These are phyloP conservation scores for Scylla paramamosain DNA, from an alignment of 1,140 invertebrate species.

Conservation along the genomic window DNA sequence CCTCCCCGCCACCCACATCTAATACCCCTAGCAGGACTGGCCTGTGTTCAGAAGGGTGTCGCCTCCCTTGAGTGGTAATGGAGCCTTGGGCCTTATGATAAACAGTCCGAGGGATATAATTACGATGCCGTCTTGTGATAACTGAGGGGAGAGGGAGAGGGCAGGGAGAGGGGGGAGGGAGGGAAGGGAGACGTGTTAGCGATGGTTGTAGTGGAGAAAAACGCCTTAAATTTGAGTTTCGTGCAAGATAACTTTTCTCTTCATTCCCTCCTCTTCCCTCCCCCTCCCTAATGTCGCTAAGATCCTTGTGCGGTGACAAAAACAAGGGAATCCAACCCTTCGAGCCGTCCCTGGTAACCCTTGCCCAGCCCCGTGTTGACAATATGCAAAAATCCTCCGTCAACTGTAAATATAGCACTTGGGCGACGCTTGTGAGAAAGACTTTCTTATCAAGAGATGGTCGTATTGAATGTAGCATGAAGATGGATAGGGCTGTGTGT, in stretches of 20 bases:
- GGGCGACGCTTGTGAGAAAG: conserved; percentile 57
- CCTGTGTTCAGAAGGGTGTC: conserved; percentile 30
- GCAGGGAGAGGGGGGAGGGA: not conserved
- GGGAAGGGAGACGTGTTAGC: not conserved
- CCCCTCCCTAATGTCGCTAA: conserved; percentile 31
- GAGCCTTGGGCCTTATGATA: conserved; percentile 43
- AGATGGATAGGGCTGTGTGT: conserved; percentile 32
- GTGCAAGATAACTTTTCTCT: conserved; percentile 12
- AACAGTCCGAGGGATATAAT: conserved; percentile 53
- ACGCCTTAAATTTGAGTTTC: conserved; percentile 35
- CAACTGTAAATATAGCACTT: conserved; percentile 63
- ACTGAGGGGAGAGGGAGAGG: conserved; percentile 19
- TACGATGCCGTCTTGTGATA: conserved; percentile 52
- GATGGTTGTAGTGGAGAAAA: conserved; percentile 57
- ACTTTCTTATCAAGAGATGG: conserved; percentile 61
- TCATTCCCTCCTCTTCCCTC: not conserved
- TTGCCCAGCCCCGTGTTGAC: conserved; percentile 51
- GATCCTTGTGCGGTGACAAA: conserved; percentile 25
- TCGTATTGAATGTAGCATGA: conserved; percentile 57
- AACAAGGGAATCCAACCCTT: conserved; percentile 1
- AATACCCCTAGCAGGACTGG: conserved; percentile 27
- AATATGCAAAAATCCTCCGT: conserved; percentile 62
- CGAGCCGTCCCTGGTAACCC: not conserved
- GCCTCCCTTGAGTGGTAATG: conserved; percentile 19
- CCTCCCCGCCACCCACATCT: not conserved